Base-by-base conservation (phyloP, 2,888 invertebrate genomes). In the Pandemis cinnamomeana region DNA sequence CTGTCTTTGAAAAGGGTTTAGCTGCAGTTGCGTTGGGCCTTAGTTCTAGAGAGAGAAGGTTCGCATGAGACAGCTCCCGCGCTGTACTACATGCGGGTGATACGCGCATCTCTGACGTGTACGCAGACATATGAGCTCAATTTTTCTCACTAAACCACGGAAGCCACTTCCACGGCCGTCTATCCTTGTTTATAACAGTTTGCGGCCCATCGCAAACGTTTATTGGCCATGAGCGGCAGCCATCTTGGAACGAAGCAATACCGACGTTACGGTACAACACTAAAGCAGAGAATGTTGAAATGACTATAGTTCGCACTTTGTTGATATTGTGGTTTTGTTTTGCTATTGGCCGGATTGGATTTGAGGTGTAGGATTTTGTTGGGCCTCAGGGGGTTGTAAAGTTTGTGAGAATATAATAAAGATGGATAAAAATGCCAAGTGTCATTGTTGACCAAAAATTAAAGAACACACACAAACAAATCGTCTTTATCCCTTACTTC, bases 211-310 rank as follows among this genome's bases (percentile, higher is more conserved):
- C 82, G 77, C 77, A 77, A 80, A 80, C 81, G 80, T 86, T 87
- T 87, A 88, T 87, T 85, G 85, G 81, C 81, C 82, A 78, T 78
- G 78, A 80, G 83, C 79, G 63, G 58, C 68, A 36, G 68, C 63
- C 68, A 63, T 79, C 77, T 79, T 70, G 72, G 13, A 10, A 48
- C 60, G 27, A 46, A 5, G 55, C 68, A 62, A 68, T 72, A 6
- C 15, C 36, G 15, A 66, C 64, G 7, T 48, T 27, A 5, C n/a
- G 27, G 15, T 51, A 60, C 42, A 20, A 66, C 27, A 44, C 20
- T 46, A 55, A 8, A 13, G 55, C 15, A 2, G 55, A 55, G 55
- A 10, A 10, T 11, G 20, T 7, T 20, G 11, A n/a, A 15, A 5
- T 36, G 27, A 48, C 13, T 20, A 44, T 48, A 69, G 63, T 69